Conservation (phyloP, 2,113 vertebrate genomes). For the Polypterus bichir region DNA sequence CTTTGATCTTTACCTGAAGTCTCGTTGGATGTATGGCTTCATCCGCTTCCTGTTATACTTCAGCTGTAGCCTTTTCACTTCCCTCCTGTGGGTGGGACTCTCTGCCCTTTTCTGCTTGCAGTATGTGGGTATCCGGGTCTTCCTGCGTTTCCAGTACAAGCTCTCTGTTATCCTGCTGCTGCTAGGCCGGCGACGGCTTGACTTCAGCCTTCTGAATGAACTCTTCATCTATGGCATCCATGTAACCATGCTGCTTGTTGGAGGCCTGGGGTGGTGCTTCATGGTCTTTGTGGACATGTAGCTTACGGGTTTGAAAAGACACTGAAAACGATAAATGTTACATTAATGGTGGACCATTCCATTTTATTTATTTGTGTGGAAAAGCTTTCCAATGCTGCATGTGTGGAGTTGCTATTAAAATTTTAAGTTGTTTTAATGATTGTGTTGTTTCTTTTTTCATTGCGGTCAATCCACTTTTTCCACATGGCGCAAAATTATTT, state of each 20-base stretch:
- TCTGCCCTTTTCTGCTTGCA: conserved; percentile 81
- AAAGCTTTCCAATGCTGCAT: no score
- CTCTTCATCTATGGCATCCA: conserved; percentile 88
- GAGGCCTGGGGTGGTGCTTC: conserved; percentile 93
- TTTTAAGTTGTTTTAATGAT: no score
- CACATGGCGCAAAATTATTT: no score
- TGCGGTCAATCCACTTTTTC: no score
- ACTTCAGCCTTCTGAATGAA: conserved; percentile 83
- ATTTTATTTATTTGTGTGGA: no score
- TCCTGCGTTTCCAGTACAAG: conserved; percentile 92
- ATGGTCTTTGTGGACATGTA: conserved; percentile 98
- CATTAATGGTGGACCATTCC: no score
- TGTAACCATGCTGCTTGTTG: conserved; percentile 91
- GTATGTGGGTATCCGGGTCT: conserved; percentile 73
- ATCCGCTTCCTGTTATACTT: conserved; percentile 91
- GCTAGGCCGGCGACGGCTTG: conserved; percentile 73
- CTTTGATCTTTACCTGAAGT: conserved; percentile 86
- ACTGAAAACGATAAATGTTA: not conserved
- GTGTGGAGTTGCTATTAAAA: no score
- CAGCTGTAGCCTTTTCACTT: conserved; percentile 90
- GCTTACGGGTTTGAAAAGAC: not conserved
- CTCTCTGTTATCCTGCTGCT: conserved; percentile 81
- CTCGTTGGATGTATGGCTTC: conserved; percentile 87
- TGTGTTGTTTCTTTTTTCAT: no score
- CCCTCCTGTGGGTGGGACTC: conserved; percentile 86